Percentiles rank a stretch among this genome's conserved stretches.
phyloP scores from a whole-genome alignment of 2,113 vertebrate genomes.

The Alaudala cheleensis region DNA sequence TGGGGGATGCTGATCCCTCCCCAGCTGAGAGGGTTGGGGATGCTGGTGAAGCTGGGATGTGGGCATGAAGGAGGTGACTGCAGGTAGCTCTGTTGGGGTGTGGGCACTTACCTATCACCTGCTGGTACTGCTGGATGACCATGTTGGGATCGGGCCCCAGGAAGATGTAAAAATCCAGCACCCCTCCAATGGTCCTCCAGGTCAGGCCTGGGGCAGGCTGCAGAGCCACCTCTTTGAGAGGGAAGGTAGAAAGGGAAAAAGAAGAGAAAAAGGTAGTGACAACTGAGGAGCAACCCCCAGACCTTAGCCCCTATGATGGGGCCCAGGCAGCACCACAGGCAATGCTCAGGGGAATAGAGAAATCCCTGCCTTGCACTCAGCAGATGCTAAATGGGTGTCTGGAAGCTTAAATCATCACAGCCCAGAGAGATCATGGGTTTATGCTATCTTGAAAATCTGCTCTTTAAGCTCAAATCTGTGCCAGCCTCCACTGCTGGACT shows the following conservation, averaged over 20 bases:
- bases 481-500: neutral
- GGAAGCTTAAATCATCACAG: neutral
- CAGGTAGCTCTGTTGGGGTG: neutral
- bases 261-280: neutral
- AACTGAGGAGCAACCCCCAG: neutral
- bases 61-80: neutral
- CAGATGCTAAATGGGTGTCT: neutral
- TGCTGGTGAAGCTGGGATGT: neutral
- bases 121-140: conserved; percentile 83
- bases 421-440: neutral
- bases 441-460: neutral
- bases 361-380: neutral
- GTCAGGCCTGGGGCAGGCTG: conserved; percentile 85
- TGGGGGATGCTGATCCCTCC: neutral
- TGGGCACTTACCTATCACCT: conserved; percentile 80
- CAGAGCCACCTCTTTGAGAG: conserved; percentile 77
- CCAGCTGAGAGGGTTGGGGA: neutral
- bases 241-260: neutral
- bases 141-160: conserved; percentile 78
- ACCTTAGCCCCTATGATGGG: fast-evolving
- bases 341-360: neutral
- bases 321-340: neutral
- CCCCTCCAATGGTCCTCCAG: conserved; percentile 87
- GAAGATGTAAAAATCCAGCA: conserved; percentile 88
- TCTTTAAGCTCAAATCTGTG: neutral